These are phyloP conservation scores for Heliconius himera DNA, from an alignment of 1,140 invertebrate genomes.

Conservation along the genomic window DNA sequence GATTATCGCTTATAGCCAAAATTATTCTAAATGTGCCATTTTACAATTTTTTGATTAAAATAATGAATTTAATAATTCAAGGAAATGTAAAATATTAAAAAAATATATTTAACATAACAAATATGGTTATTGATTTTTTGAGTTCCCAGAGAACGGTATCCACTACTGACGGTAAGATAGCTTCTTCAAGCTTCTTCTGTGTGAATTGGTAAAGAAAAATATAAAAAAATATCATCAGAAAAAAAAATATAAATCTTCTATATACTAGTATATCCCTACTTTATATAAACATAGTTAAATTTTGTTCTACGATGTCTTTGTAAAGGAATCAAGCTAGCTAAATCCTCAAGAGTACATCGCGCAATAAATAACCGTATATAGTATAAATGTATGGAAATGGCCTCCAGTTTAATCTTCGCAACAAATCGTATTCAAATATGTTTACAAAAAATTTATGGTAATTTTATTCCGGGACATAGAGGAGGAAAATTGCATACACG, in stretches of 20 bases:
- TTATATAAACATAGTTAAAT: not conserved
- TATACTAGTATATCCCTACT: not conserved
- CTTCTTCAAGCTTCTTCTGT: no score
- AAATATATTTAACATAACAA: no score
- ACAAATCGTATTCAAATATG: slow-evolving; percentile 57
- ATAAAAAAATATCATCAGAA: no score
- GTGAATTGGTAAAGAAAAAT: no score
- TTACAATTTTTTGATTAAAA: no score
- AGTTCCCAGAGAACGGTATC: no score
- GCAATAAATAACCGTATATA: slow-evolving; percentile 33
- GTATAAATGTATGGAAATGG: slow-evolving; percentile 40
- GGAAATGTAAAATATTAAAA: no score
- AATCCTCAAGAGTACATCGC: slow-evolving; percentile 21
- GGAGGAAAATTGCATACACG: slow-evolving; percentile 34
- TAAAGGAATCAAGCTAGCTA: not conserved
- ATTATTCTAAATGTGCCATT: no score
- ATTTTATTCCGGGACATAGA: slow-evolving; percentile 59
- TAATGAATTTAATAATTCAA: no score
- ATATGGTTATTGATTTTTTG: no score
- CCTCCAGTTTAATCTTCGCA: slow-evolving; percentile 60
- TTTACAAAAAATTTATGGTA: slow-evolving; percentile 57
- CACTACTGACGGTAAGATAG: no score
- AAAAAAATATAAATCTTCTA: not conserved
- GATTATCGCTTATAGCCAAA: no score
- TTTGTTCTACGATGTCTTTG: not conserved